Percentiles rank a stretch among this genome's conserved stretches.
phyloP scores from a whole-genome alignment of 2,888 invertebrate genomes.

The Idaea dimidiata region DNA sequence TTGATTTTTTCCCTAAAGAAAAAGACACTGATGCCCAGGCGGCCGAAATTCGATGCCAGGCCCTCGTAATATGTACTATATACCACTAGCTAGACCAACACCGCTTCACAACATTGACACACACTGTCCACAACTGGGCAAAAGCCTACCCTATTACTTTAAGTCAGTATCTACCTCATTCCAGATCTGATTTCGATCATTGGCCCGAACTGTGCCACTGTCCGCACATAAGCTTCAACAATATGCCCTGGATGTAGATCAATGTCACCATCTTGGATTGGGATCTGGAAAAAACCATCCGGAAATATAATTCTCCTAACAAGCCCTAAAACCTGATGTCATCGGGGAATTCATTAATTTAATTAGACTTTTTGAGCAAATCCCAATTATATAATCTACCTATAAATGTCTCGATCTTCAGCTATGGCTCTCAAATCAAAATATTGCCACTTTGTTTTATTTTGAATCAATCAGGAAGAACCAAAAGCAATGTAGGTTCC shows the following conservation, averaged over 20 bases:
- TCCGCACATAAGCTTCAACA: constrained; percentile 78
- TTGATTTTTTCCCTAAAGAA: no score
- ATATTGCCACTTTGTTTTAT: not conserved
- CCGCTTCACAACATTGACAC: not conserved
- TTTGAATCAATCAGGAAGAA: not conserved
- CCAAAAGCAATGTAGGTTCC: not conserved
- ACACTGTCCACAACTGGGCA: not conserved
- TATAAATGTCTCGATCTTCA: no score
- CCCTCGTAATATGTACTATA: no score
- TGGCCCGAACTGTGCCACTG: constrained; percentile 81
- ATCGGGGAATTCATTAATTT: no score
- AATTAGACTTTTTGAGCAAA: no score
- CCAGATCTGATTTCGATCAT: constrained; percentile 87
- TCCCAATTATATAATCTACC: no score
- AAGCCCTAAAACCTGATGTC: not conserved
- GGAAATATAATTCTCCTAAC: not conserved
- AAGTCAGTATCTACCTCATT: constrained; percentile 63
- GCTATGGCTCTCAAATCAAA: not conserved
- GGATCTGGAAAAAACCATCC: constrained; percentile 51
- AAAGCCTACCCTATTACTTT: no score
- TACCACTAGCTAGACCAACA: not conserved
- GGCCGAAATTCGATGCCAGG: no score
- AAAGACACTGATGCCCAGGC: no score
- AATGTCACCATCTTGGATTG: constrained; percentile 77
- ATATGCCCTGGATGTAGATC: constrained; percentile 80